Percentiles rank a stretch among this genome's conserved stretches.
Conservation (phyloP, 1,140 invertebrate genomes). For the Panulirus ornatus region DNA sequence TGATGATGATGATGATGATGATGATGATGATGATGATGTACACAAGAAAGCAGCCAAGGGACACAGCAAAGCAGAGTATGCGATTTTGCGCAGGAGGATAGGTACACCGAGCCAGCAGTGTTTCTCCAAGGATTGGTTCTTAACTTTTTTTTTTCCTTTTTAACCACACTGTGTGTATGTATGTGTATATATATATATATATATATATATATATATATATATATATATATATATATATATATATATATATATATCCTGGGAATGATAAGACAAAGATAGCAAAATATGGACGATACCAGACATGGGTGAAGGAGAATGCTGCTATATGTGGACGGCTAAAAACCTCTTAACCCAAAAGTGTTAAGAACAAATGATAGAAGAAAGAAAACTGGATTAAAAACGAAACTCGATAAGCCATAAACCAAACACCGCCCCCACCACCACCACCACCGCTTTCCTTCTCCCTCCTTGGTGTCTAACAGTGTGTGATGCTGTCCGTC, state of each 20-base stretch:
- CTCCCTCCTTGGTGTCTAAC: too few relatives aligned
- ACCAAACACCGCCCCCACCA: too few relatives aligned
- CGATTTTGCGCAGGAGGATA: not conserved
- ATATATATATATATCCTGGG: constrained; percentile 24
- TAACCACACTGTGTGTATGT: constrained; percentile 17
- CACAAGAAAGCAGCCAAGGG: constrained; percentile 19
- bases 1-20: constrained; percentile 4
- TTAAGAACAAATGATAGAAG: too few relatives aligned
- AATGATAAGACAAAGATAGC: constrained; percentile 25
- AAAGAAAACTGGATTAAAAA: too few relatives aligned
- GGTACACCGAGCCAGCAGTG: constrained; percentile 69
- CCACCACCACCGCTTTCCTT: too few relatives aligned
- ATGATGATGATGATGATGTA: too few relatives aligned
- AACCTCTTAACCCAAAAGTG: constrained; percentile 4
- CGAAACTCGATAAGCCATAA: too few relatives aligned
- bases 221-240: too few relatives aligned
- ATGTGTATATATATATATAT: too few relatives aligned
- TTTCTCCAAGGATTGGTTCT: constrained; percentile 45
- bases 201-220: too few relatives aligned
- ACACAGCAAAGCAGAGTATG: not conserved
- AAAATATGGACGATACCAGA: constrained; percentile 24
- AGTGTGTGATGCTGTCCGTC: too few relatives aligned
- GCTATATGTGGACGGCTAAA: constrained; percentile 30
- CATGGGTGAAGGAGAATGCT: constrained; percentile 24
- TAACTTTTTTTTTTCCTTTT: too few relatives aligned